A percentile compares a stretch with the other conserved stretches of the same genome.
Evolutionary conservation across 2,113 vertebrate genomes (phyloP).

Genomic region (Ranitomeya imitator): DNA sequence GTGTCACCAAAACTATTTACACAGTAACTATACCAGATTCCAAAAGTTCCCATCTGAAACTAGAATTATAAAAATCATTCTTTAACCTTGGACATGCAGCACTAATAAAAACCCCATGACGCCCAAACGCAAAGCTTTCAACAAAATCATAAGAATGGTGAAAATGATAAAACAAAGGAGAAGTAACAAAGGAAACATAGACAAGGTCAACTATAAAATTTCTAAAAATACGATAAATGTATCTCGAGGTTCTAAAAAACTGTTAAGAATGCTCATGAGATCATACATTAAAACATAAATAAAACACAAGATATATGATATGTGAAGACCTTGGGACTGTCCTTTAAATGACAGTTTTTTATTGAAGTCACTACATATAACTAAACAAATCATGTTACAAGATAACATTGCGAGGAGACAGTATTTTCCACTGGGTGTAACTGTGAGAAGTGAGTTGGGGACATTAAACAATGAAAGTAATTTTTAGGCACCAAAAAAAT

Average conservation of each 20-base stretch:
- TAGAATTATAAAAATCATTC: not conserved
- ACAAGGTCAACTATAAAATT: conserved; percentile 33
- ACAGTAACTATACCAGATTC: not conserved
- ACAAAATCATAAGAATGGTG: conserved; percentile 5
- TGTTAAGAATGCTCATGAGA: conserved; percentile 12
- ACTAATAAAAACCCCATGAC: not conserved
- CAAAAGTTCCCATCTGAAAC: not conserved
- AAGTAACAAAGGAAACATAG: not conserved
- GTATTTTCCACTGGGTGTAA: conserved; percentile 17
- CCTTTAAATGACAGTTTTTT: conserved; percentile 35
- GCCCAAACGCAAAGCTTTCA: not conserved
- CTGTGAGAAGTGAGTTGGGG: not conserved
- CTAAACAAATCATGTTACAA: conserved; percentile 1
- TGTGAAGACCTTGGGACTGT: conserved; percentile 42
- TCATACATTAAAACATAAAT: conserved; percentile 1
- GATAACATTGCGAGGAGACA: conserved; percentile 9
- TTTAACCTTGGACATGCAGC: not conserved
- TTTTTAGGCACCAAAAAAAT: conserved; percentile 55
- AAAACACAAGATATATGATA: conserved; percentile 2
- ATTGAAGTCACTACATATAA: conserved; percentile 50
- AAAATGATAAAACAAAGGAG: not conserved
- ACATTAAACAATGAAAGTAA: not conserved
- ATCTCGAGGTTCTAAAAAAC: not conserved
- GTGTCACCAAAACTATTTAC: not conserved
- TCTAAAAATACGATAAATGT: conserved; percentile 12